Conservation (phyloP, 2,797 vertebrate genomes). For the Onychomys leucogaster region DNA sequence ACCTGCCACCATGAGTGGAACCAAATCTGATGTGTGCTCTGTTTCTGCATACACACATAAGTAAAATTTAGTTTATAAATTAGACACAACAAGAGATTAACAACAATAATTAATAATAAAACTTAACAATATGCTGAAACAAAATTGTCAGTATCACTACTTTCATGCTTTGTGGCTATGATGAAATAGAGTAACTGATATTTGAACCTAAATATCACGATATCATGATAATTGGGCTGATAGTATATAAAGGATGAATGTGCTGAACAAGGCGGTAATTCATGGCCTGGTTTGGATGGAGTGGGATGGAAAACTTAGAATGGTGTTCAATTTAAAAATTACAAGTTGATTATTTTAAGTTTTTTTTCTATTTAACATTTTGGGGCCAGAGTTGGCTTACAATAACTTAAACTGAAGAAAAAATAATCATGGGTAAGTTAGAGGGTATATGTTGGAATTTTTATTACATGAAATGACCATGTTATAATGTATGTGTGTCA, state of each 20-base stretch:
- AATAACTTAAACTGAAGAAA: neutral
- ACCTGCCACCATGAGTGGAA: neutral
- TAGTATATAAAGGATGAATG: neutral
- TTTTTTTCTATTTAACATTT: neutral
- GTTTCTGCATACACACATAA: neutral
- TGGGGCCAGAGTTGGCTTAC: neutral
- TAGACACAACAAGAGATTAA: neutral
- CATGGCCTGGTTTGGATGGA: neutral
- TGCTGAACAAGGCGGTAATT: too few relatives aligned
- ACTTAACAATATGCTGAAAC: neutral
- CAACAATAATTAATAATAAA: neutral
- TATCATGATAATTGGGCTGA: too few relatives aligned
- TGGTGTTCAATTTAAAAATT: neutral
- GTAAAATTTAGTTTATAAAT: neutral
- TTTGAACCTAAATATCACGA: neutral
- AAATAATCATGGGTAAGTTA: neutral
- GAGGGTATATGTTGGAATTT: neutral
- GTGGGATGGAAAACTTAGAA: neutral
- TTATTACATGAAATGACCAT: neutral
- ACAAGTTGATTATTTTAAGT: neutral
- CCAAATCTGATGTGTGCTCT: neutral
- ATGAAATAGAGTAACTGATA: neutral
- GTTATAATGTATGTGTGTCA: neutral
- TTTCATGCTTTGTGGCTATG: neutral
- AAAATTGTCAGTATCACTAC: neutral